These are phyloP conservation scores for Diuraphis noxia DNA, from an alignment of 1,140 invertebrate species.

Conservation along the genomic window DNA sequence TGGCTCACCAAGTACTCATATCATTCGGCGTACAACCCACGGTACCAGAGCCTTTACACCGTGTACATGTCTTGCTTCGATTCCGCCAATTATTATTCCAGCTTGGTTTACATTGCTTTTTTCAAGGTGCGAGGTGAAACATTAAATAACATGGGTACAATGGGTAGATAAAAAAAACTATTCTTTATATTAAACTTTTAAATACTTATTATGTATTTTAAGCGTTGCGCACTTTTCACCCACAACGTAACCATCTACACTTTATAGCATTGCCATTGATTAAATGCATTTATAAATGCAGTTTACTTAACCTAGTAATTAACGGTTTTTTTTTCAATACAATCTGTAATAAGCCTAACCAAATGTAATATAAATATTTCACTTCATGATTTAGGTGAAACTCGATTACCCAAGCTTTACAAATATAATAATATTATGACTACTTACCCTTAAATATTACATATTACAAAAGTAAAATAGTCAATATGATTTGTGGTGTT, in stretches of 20 bases:
- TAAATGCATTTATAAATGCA: too few species aligned
- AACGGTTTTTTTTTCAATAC: background rate
- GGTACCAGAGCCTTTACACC: constrained; percentile 93
- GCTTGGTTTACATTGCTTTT: constrained; percentile 95
- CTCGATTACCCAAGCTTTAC: background rate
- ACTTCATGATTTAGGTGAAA: background rate
- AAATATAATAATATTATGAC: background rate
- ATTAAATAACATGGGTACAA: too few species aligned
- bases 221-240: too few species aligned
- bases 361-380: background rate
- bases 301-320: background rate
- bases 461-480: background rate
- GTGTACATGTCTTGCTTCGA: constrained; percentile 98
- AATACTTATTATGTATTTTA: too few species aligned
- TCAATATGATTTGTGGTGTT: background rate
- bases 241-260: too few species aligned
- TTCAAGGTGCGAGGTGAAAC: constrained; percentile 75
- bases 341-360: background rate
- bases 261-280: too few species aligned
- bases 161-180: too few species aligned
- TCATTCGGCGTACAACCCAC: constrained; percentile 8
- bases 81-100: constrained; percentile 96
- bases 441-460: background rate
- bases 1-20: constrained; percentile 24
- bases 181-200: too few species aligned